Conservation (phyloP, 2,797 vertebrate species). For the Hoplostethus mediterraneus region DNA sequence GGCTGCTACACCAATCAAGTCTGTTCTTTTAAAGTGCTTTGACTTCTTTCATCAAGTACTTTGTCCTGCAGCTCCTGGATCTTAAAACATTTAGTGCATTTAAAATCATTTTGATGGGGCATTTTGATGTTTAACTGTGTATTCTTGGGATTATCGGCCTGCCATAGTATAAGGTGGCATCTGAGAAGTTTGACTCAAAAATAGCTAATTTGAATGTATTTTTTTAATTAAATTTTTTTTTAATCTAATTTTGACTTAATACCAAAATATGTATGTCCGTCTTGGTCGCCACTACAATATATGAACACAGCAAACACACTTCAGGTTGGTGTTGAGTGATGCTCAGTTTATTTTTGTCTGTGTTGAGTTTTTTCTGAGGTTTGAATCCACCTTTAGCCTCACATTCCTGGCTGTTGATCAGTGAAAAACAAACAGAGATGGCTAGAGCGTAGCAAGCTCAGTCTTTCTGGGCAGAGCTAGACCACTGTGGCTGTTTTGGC, state of each 20-base stretch:
- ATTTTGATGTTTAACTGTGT: not conserved
- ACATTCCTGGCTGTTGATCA: conserved; percentile 75
- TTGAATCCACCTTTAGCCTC: conserved; percentile 51
- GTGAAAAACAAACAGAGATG: conserved; percentile 67
- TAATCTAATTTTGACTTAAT: too few species aligned
- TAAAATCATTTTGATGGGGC: not conserved
- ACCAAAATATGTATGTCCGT: too few species aligned
- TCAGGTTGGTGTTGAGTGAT: conserved; percentile 9
- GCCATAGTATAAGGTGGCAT: too few species aligned
- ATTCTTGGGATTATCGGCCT: not conserved
- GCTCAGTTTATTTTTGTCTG: not conserved
- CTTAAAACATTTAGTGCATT: too few species aligned
- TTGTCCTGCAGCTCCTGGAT: too few species aligned
- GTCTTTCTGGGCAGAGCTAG: conserved; percentile 9
- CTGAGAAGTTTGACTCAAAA: too few species aligned
- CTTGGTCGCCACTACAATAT: too few species aligned
- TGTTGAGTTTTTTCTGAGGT: conserved; percentile 29
- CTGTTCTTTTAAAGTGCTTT: too few species aligned
- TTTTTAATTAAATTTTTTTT: too few species aligned
- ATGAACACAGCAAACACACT: not conserved
- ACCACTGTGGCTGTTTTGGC: conserved; percentile 9
- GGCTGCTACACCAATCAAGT: too few species aligned
- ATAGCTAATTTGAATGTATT: too few species aligned
- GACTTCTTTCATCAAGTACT: too few species aligned
- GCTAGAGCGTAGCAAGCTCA: conserved; percentile 49